phyloP scores from a whole-genome alignment of 2,888 invertebrate genomes.

The Vandiemenella viatica region DNA sequence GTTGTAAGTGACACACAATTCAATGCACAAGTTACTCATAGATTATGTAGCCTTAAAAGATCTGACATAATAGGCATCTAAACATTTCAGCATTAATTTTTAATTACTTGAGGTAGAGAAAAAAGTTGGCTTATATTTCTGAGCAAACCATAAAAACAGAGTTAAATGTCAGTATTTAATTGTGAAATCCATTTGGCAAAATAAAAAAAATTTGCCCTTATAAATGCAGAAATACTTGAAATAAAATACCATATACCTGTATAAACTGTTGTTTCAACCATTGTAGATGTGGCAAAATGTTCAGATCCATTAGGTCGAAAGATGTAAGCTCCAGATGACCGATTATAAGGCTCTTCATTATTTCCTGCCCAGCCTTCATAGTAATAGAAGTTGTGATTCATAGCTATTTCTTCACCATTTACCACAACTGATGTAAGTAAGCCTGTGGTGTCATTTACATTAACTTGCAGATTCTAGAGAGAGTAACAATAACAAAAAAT shows the following conservation, averaged over 20 bases:
- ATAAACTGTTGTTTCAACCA: slow-evolving; percentile 16
- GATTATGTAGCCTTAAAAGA: no score
- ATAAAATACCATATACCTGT: slow-evolving; percentile 18
- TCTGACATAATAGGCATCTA: no score
- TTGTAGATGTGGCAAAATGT: slow-evolving; percentile 28
- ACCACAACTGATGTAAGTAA: background rate
- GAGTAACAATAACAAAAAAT: background rate
- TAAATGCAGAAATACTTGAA: no score
- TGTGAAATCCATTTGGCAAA: no score
- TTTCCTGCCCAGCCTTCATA: slow-evolving; percentile 35
- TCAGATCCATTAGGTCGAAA: slow-evolving; percentile 35
- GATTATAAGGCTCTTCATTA: slow-evolving; percentile 30
- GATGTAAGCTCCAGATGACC: slow-evolving; percentile 56
- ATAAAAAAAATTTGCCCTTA: no score
- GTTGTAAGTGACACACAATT: no score
- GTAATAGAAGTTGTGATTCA: slow-evolving; percentile 30
- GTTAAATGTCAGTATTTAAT: no score
- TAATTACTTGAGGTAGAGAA: no score
- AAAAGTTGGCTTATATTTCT: no score
- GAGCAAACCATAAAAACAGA: no score
- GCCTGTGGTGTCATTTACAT: background rate
- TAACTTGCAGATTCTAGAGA: background rate
- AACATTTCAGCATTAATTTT: no score
- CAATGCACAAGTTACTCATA: no score
- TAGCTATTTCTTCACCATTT: background rate